Conservation (phyloP, 2,888 invertebrate genomes). For the Linnaemya vulpina region DNA sequence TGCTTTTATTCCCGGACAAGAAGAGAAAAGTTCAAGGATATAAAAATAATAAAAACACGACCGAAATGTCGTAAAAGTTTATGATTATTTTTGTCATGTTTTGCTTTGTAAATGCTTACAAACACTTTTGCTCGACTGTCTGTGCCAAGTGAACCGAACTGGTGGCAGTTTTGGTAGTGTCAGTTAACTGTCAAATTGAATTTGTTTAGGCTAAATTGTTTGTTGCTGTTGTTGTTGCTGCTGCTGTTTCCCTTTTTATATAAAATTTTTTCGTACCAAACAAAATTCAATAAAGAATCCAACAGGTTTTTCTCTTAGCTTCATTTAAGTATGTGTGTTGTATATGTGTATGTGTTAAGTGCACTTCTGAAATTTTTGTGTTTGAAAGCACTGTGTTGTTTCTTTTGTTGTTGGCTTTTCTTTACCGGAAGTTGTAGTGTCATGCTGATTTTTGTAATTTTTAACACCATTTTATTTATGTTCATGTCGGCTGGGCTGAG, state of each 20-base stretch:
- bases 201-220: slow-evolving; percentile 78
- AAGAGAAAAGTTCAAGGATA: slow-evolving; percentile 29
- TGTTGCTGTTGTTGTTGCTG: slow-evolving; percentile 1
- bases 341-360: slow-evolving; percentile 54
- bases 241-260: background rate
- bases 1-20: slow-evolving; percentile 14
- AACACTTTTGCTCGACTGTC: slow-evolving; percentile 61
- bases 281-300: slow-evolving; percentile 49
- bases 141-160: slow-evolving; percentile 28
- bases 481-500: slow-evolving; percentile 61
- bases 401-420: slow-evolving; percentile 35
- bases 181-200: slow-evolving; percentile 82
- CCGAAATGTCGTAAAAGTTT: slow-evolving; percentile 82
- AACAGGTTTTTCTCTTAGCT: slow-evolving; percentile 60
- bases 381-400: slow-evolving; percentile 36
- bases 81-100: slow-evolving; percentile 78
- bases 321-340: slow-evolving; percentile 46
- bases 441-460: slow-evolving; percentile 81
- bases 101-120: slow-evolving; percentile 70
- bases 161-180: slow-evolving; percentile 54
- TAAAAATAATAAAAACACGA: slow-evolving; percentile 51
- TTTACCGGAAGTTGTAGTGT: slow-evolving; percentile 81
- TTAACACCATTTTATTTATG: slow-evolving; percentile 76
- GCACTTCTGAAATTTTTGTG: slow-evolving; percentile 63
- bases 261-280: slow-evolving; percentile 5